Percentiles rank a stretch among this genome's conserved stretches.
These are phyloP conservation scores for Rhagoletis zephyria DNA, from an alignment of 1,140 invertebrate species.

Conservation along the genomic window DNA sequence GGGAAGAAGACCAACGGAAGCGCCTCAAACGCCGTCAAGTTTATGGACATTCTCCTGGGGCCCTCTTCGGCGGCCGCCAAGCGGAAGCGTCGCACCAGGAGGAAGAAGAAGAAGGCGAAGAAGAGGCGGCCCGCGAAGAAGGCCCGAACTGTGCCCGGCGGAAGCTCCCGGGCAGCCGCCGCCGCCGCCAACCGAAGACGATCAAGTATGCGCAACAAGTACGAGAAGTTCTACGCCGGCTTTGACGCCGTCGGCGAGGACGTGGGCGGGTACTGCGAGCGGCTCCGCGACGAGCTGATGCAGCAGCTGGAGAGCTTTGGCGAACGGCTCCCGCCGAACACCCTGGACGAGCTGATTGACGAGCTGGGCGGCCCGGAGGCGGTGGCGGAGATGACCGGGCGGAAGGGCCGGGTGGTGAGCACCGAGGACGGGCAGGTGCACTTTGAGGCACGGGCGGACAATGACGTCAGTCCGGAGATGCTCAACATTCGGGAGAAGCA, in stretches of 20 bases:
- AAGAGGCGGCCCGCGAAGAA: no score
- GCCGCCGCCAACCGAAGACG: conserved; percentile 84
- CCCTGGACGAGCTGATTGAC: conserved; percentile 97
- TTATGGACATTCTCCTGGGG: no score
- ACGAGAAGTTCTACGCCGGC: no score
- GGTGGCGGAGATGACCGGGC: conserved; percentile 98
- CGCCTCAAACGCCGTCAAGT: no score
- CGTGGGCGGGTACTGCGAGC: no score
- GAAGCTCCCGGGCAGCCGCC: no score
- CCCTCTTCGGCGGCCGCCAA: no score
- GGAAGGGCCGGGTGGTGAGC: conserved; percentile 95
- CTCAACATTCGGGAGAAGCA: conserved; percentile 93
- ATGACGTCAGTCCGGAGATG: conserved; percentile 95
- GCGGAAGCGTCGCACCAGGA: no score
- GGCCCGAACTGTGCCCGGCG: no score
- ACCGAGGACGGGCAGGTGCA: conserved; percentile 89
- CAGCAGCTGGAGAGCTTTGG: conserved; percentile 90
- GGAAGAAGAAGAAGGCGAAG: no score
- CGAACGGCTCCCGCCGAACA: conserved; percentile 94
- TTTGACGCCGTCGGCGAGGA: no score
- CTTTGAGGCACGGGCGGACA: conserved; percentile 95
- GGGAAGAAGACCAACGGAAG: no score
- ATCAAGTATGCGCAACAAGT: conserved; percentile 88
- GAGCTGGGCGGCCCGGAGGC: conserved; percentile 97
- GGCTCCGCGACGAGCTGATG: conserved; percentile 91